A percentile compares a stretch with the other conserved stretches of the same genome.
Evolutionary conservation across 2,888 invertebrate species (phyloP).

Genomic region (Acanthosoma haemorrhoidale): DNA sequence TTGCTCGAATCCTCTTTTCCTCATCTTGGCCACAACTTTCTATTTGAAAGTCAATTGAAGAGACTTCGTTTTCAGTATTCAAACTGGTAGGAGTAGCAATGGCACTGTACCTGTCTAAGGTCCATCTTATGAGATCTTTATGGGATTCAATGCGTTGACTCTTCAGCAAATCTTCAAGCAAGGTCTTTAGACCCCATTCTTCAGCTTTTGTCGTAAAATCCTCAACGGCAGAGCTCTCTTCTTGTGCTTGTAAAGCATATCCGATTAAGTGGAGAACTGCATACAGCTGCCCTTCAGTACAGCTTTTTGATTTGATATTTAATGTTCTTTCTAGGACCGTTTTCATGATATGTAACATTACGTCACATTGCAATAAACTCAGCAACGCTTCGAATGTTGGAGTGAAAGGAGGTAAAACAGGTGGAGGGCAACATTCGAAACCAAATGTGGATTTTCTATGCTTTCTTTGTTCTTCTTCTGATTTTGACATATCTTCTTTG

Average conservation of each 20-base stretch:
- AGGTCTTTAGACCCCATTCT: constrained; percentile 60
- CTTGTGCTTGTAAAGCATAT: constrained; percentile 79
- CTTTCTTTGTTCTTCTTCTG: constrained; percentile 85
- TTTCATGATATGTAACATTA: constrained; percentile 77
- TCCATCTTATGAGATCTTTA: constrained; percentile 77
- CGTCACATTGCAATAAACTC: constrained; percentile 79
- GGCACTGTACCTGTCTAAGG: constrained; percentile 65
- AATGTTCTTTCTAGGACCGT: constrained; percentile 69
- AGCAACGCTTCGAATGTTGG: constrained; percentile 71
- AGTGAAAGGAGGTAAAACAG: constrained; percentile 69
- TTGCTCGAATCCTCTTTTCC: constrained; percentile 72
- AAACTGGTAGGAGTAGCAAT: constrained; percentile 48
- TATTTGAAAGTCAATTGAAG: not conserved
- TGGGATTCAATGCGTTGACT: constrained; percentile 76
- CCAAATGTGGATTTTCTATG: constrained; percentile 71
- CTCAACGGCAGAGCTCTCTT: constrained; percentile 67
- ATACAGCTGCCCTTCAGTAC: constrained; percentile 86
- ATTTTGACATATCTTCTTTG: constrained; percentile 80
- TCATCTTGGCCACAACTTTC: not conserved
- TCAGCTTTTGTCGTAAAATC: constrained; percentile 71
- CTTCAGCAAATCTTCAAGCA: constrained; percentile 65
- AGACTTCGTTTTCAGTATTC: constrained; percentile 40
- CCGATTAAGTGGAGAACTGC: constrained; percentile 88
- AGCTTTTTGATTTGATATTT: constrained; percentile 66
- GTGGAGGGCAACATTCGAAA: constrained; percentile 85